Evolutionary conservation across 2,888 invertebrate genomes (phyloP), one percentile per base, ranked within the genome.

Genomic region (Apotomis betuletana): DNA sequence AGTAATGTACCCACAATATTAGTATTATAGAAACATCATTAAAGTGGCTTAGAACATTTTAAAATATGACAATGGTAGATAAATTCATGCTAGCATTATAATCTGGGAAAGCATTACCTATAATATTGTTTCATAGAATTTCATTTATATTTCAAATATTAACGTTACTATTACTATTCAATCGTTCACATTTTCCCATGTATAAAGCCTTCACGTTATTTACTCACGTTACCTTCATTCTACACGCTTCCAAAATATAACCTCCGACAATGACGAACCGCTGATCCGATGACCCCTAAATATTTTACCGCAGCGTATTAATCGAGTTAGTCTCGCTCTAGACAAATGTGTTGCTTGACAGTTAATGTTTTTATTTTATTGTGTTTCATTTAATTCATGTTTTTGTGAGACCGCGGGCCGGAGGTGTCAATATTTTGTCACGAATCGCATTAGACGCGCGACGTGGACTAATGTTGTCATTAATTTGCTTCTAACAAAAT

Each of bases 391-490:
- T 89, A 85, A 89, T 89, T 85, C 86, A 82, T 85, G 82, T 88
- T 90, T 89, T 89, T 89, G 83, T 81, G 76, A 80, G 81, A 75
- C 77, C 80, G 80, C 79, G 76, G 75, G 75, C 79, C 79, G 75
- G 74, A 85, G 87, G 85, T 90, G 91, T 93, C 92, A 92, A 93
- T 93, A 92, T 91, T 92, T 89, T 93, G 92, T 93, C 93, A 93
- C 92, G 91, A 91, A 86, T 87, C 83, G 83, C 89, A 89, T 90
- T 90, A 84, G 78, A 80, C 78, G 81, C 58, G 73, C 81, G 92
- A 91, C 92, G 85, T 87, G 78, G 84, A 93, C 88, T 90, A 92
- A 93, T 92, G 89, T 78, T 77, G 78, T 85, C 88, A 90, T 91
- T 92, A 91, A 91, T 91, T 88, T 87, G 84, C 85, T 88, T 88